Conservation (phyloP, 2,888 invertebrate genomes). For the Cybosia mesomella region DNA sequence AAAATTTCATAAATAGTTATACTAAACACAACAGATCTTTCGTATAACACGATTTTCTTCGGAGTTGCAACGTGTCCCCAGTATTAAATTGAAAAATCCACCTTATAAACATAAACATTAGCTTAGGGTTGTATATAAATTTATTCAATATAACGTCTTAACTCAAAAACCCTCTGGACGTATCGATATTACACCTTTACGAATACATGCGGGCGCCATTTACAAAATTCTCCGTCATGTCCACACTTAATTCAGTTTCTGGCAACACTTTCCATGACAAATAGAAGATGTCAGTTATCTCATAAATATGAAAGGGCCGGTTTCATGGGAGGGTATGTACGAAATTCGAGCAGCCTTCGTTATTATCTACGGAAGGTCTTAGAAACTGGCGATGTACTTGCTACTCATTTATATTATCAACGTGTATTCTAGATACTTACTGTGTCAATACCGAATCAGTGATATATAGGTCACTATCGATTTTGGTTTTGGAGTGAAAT, state of each 20-base stretch:
- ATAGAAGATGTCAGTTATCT: constrained; percentile 34
- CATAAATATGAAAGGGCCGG: constrained; percentile 48
- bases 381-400: constrained; percentile 25
- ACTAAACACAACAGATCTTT: not conserved
- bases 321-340: constrained; percentile 34
- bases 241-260: constrained; percentile 32
- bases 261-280: constrained; percentile 42
- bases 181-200: not conserved
- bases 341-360: not conserved
- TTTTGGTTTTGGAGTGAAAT: too few species aligned
- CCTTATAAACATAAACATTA: not conserved
- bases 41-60: not conserved
- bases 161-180: constrained; percentile 6
- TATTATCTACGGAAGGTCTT: constrained; percentile 12
- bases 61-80: not conserved
- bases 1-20: too few species aligned
- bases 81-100: not conserved
- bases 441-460: constrained; percentile 44
- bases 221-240: constrained; percentile 12
- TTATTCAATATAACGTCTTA: constrained; percentile 4
- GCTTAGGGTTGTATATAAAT: not conserved
- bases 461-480: constrained; percentile 41
- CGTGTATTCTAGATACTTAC: constrained; percentile 32
- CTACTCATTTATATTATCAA: constrained; percentile 48
- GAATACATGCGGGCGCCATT: constrained; percentile 1